Evolutionary conservation across 37 sponge, comb jelly and placozoan genomes (phyloP).

Genomic region (Geodia barretti): DNA sequence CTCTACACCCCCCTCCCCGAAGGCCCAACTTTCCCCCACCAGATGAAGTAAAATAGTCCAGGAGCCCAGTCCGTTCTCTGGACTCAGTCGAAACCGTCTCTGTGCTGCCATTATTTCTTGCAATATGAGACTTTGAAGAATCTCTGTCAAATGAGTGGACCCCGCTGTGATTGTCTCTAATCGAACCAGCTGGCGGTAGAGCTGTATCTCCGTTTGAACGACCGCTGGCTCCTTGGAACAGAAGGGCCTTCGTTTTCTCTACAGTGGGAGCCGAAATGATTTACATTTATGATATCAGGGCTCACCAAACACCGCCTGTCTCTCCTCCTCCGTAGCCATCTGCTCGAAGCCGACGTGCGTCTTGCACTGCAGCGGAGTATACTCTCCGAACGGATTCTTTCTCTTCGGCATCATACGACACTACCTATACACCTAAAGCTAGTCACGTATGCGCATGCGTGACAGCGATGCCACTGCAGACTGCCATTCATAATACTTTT

Average conservation of each 20-base stretch:
- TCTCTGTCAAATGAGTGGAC: no score
- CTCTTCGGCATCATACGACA: conserved; percentile 59
- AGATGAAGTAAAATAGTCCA: neutral
- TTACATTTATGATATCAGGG: neutral
- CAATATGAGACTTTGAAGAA: neutral
- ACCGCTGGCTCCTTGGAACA: conserved; percentile 4
- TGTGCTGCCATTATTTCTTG: neutral
- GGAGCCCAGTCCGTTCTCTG: neutral
- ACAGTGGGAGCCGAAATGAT: neutral
- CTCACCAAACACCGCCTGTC: conserved; percentile 56
- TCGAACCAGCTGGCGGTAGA: no score
- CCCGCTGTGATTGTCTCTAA: no score
- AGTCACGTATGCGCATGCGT: no score
- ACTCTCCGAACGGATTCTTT: conserved; percentile 64
- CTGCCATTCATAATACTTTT: neutral
- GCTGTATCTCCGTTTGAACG: neutral
- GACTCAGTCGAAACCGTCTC: neutral
- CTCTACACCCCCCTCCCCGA: neutral
- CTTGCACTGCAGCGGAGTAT: conserved; percentile 66
- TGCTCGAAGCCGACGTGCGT: conserved; percentile 62
- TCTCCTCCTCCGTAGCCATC: conserved; percentile 59
- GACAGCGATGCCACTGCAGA: no score
- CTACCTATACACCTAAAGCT: neutral
- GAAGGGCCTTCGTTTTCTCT: conserved; percentile 22
- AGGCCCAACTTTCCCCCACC: no score